phyloP scores from a whole-genome alignment of 2,888 invertebrate species.

The Leptinotarsa tumamoca region DNA sequence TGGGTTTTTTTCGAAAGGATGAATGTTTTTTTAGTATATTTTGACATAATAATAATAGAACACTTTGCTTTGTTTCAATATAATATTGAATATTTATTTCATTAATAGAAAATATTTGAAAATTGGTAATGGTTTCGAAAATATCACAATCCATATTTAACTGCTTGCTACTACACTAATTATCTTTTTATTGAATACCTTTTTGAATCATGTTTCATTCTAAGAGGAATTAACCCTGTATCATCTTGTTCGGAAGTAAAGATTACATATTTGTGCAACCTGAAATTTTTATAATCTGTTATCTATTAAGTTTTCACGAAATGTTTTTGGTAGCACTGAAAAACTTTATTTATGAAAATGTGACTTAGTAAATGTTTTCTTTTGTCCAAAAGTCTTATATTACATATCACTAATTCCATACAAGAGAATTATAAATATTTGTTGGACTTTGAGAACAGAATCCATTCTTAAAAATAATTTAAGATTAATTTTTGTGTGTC shows the following conservation, averaged over 20 bases:
- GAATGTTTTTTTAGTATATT: neutral
- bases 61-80: neutral
- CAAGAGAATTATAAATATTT: conserved; percentile 2
- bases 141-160: neutral
- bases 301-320: conserved; percentile 54
- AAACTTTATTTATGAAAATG: conserved; percentile 40
- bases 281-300: conserved; percentile 53
- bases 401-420: conserved; percentile 42
- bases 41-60: neutral
- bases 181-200: neutral
- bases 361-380: conserved; percentile 8
- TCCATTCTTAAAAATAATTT: no score
- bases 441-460: no score
- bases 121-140: neutral
- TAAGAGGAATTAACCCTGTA: conserved; percentile 5
- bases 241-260: neutral
- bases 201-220: neutral
- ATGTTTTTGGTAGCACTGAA: conserved; percentile 59
- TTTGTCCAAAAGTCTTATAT: neutral
- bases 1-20: conserved; percentile 5
- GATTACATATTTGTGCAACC: conserved; percentile 30
- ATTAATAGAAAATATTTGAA: neutral
- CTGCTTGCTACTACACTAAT: neutral
- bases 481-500: conserved; percentile 28
- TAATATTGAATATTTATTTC: no score